Evolutionary conservation across 1,140 invertebrate genomes (phyloP).

Genomic region (Metaphire vulgaris): DNA sequence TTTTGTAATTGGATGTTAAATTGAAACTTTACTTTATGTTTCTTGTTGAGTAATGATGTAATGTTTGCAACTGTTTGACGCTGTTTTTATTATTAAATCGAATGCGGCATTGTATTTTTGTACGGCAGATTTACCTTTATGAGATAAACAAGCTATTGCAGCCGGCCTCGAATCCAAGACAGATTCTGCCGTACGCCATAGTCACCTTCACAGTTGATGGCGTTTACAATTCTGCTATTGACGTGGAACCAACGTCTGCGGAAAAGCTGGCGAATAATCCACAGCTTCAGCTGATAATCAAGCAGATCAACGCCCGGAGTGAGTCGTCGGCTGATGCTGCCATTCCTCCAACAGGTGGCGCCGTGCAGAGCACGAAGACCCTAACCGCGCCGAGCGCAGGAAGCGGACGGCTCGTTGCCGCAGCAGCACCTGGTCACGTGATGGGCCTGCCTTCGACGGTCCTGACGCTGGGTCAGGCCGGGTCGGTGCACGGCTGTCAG

Average conservation of each 20-base stretch:
- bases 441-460: background rate
- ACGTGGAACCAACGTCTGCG: background rate
- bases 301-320: constrained; percentile 24
- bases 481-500: background rate
- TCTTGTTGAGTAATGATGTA: too few species aligned
- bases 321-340: background rate
- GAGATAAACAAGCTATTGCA: constrained; percentile 31
- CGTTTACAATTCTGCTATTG: constrained; percentile 11
- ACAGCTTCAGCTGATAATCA: constrained; percentile 25
- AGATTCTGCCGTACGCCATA: constrained; percentile 25
- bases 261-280: constrained; percentile 23
- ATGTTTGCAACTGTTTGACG: too few species aligned
- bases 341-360: background rate
- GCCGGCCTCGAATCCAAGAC: constrained; percentile 19
- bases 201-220: constrained; percentile 23
- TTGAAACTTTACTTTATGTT: too few species aligned
- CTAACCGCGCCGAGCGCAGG: background rate
- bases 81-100: too few species aligned
- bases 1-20: too few species aligned
- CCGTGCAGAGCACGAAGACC: background rate
- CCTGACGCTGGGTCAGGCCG: background rate
- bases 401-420: background rate
- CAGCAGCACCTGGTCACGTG: background rate
- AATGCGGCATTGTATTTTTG: too few species aligned
- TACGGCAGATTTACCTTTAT: constrained; percentile 29